These are phyloP conservation scores for Scatophagus argus DNA, from an alignment of 2,113 vertebrate genomes.

Conservation along the genomic window DNA sequence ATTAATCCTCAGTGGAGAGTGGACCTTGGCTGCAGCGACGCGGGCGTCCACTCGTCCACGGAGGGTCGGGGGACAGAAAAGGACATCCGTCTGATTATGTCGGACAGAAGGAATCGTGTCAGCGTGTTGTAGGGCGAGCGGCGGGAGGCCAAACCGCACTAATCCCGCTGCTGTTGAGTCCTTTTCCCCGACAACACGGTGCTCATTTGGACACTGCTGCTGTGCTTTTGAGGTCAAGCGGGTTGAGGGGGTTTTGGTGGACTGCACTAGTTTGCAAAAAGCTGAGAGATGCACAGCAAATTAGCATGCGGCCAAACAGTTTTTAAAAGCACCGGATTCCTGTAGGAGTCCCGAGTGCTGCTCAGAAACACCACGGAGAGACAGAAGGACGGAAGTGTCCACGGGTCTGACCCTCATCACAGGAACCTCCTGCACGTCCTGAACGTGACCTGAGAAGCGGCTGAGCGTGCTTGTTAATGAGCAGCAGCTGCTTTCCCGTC, in stretches of 20 bases:
- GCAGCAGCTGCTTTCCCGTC: slow-evolving; percentile 22
- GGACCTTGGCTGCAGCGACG: slow-evolving; percentile 34
- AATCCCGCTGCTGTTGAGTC: slow-evolving; percentile 78
- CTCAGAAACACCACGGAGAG: too few relatives aligned
- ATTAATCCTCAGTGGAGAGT: slow-evolving; percentile 70
- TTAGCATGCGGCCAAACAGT: not conserved
- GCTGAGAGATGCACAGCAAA: not conserved
- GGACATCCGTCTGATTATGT: slow-evolving; percentile 76
- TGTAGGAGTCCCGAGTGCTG: not conserved
- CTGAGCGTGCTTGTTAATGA: not conserved
- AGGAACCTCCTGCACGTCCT: too few relatives aligned
- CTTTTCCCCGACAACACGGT: slow-evolving; percentile 73
- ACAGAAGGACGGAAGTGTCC: too few relatives aligned
- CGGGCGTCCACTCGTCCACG: slow-evolving; percentile 39
- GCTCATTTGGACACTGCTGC: slow-evolving; percentile 84
- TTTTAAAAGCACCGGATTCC: not conserved
- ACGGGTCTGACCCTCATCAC: too few relatives aligned
- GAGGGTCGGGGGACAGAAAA: slow-evolving; percentile 50
- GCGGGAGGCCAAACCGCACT: slow-evolving; percentile 67
- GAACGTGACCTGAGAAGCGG: too few relatives aligned
- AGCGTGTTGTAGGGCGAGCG: slow-evolving; percentile 58
- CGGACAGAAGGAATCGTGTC: slow-evolving; percentile 72
- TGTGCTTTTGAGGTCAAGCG: slow-evolving; percentile 80
- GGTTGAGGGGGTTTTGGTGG: slow-evolving; percentile 6
- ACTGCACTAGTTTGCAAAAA: slow-evolving; percentile 29